Evolutionary conservation across 2,113 vertebrate genomes (phyloP).

Genomic region (Rhegmatorhina hoffmannsi): DNA sequence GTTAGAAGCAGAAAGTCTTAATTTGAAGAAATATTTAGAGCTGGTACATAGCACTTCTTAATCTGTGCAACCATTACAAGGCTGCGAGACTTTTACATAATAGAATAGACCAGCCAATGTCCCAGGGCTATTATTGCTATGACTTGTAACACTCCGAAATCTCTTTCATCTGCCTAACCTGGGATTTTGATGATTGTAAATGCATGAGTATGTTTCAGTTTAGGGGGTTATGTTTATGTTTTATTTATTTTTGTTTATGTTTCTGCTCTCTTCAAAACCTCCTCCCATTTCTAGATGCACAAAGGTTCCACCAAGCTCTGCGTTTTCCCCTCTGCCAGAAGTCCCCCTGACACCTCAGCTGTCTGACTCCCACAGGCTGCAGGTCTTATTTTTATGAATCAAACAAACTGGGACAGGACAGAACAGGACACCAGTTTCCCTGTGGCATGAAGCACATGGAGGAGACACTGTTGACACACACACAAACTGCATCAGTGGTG

Average conservation of each 20-base stretch:
- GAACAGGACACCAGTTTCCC: not conserved
- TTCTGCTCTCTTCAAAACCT: slow-evolving; percentile 38
- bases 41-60: slow-evolving; percentile 63
- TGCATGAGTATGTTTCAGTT: slow-evolving; percentile 71
- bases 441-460: not conserved
- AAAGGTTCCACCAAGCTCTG: not conserved
- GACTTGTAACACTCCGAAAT: slow-evolving; percentile 72
- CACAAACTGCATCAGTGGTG: not conserved
- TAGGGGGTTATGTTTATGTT: slow-evolving; percentile 62
- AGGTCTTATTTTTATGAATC: not conserved
- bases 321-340: not conserved
- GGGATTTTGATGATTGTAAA: slow-evolving; percentile 73
- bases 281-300: not conserved
- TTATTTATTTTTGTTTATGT: slow-evolving; percentile 69
- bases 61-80: slow-evolving; percentile 70
- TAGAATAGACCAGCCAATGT: slow-evolving; percentile 67
- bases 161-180: slow-evolving; percentile 77
- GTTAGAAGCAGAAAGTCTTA: slow-evolving; percentile 73
- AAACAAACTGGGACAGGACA: not conserved
- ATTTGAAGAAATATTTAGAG: slow-evolving; percentile 77
- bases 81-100: slow-evolving; percentile 66
- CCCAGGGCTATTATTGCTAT: slow-evolving; percentile 74
- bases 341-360: not conserved
- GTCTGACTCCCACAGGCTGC: not conserved
- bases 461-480: not conserved